Conservation (phyloP, 2,797 vertebrate species). For the Hydrocynus forskahlii region DNA sequence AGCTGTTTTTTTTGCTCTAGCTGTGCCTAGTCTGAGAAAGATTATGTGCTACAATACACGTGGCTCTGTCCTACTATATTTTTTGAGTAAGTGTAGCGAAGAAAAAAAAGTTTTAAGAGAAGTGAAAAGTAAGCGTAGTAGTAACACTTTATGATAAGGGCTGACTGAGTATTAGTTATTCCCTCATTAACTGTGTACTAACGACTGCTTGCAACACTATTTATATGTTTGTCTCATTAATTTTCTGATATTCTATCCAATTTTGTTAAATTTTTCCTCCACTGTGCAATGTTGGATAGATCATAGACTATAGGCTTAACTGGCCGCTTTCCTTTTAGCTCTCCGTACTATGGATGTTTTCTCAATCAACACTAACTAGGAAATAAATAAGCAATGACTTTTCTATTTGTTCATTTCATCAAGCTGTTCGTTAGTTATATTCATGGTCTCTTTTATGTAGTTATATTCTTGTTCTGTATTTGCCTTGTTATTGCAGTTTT, state of each 20-base stretch:
- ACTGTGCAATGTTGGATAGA: too few species aligned
- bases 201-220: too few species aligned
- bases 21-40: constrained; percentile 19
- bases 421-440: not conserved
- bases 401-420: not conserved
- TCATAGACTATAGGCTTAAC: too few species aligned
- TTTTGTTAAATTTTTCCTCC: not conserved
- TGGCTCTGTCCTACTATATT: not conserved
- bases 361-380: not conserved
- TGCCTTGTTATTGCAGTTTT: not conserved
- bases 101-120: not conserved
- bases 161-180: too few species aligned
- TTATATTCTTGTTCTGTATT: not conserved
- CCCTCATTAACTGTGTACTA: too few species aligned
- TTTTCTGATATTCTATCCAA: too few species aligned
- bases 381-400: not conserved
- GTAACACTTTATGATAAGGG: too few species aligned
- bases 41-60: constrained; percentile 2
- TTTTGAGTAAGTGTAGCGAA: constrained; percentile 5
- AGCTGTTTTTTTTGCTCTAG: not conserved
- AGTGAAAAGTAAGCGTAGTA: not conserved
- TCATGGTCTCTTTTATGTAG: not conserved
- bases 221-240: too few species aligned
- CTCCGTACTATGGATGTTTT: not conserved
- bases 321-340: too few species aligned